A percentile compares a stretch with the other conserved stretches of the same genome.
Conservation (phyloP, 1,140 invertebrate species). For the Bombus vancouverensis region DNA sequence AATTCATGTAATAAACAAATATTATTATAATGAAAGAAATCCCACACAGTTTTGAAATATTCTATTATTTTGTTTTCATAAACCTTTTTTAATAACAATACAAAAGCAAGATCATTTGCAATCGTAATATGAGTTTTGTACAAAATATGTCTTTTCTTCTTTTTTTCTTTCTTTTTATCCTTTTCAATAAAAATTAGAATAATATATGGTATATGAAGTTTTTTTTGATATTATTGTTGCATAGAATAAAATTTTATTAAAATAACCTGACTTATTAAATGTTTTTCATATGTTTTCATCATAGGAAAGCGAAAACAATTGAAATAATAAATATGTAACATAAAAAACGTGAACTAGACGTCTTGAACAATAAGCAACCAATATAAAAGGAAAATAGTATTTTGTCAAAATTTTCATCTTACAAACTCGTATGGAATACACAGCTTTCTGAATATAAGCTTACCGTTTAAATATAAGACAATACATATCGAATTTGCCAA, state of each 20-base stretch:
- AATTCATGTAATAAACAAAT: constrained; percentile 19
- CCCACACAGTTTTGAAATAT: not conserved
- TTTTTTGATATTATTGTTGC: constrained; percentile 42
- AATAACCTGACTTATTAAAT: constrained; percentile 18
- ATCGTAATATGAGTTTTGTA: constrained; percentile 55
- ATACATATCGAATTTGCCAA: constrained; percentile 3
- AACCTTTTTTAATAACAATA: constrained; percentile 23
- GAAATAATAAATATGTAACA: constrained; percentile 6
- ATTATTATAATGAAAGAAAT: constrained; percentile 13
- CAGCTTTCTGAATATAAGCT: constrained; percentile 15
- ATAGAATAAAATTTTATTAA: constrained; percentile 31
- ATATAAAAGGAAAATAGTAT: constrained; percentile 16
- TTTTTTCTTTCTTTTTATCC: not conserved
- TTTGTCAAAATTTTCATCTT: constrained; percentile 27
- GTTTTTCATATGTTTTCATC: not conserved
- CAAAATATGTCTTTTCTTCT: constrained; percentile 50
- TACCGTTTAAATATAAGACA: constrained; percentile 7
- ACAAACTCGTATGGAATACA: constrained; percentile 37
- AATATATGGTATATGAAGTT: constrained; percentile 35
- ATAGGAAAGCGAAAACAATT: constrained; percentile 28
- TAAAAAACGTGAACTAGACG: constrained; percentile 12
- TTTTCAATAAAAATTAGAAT: constrained; percentile 43
- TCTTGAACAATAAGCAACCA: constrained; percentile 12
- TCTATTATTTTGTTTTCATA: constrained; percentile 24
- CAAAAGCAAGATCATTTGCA: constrained; percentile 48